Conservation (phyloP, 2,888 invertebrate species). For the Plagodis pulveraria region DNA sequence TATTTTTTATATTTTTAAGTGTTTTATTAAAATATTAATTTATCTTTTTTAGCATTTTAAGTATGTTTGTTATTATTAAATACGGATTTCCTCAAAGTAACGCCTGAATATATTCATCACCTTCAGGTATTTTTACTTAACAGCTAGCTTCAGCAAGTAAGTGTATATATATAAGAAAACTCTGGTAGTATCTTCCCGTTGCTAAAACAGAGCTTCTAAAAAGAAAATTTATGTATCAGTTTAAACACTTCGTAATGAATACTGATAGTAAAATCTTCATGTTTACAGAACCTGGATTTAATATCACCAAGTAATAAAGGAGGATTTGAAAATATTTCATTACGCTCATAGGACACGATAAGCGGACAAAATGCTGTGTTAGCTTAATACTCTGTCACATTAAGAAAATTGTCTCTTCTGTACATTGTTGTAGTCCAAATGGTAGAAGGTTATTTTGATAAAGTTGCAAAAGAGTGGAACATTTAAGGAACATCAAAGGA, state of each 20-base stretch:
- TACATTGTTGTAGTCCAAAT: neutral
- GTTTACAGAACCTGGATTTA: slow-evolving; percentile 70
- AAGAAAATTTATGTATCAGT: neutral
- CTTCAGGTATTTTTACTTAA: too few relatives aligned
- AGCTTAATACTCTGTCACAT: slow-evolving; percentile 8
- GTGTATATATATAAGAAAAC: too few relatives aligned
- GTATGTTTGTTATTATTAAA: too few relatives aligned
- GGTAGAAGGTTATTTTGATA: slow-evolving; percentile 1
- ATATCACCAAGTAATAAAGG: slow-evolving; percentile 71
- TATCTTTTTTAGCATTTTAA: too few relatives aligned
- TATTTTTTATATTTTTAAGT: too few relatives aligned
- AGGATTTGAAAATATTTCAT: slow-evolving; percentile 78
- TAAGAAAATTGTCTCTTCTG: neutral
- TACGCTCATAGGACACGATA: slow-evolving; percentile 57
- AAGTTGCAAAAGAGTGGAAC: neutral
- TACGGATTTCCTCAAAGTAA: too few relatives aligned
- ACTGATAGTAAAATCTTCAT: slow-evolving; percentile 41
- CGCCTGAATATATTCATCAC: too few relatives aligned
- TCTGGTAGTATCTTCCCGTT: too few relatives aligned
- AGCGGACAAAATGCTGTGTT: neutral
- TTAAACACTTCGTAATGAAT: slow-evolving; percentile 14
- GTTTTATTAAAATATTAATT: too few relatives aligned
- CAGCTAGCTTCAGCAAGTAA: too few relatives aligned
- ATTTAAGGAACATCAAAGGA: slow-evolving; percentile 37
- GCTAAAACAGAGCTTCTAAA: too few relatives aligned